A percentile compares a stretch with the other conserved stretches of the same genome.
phyloP scores from a whole-genome alignment of 2,113 vertebrate species.

The Caranx ignobilis region DNA sequence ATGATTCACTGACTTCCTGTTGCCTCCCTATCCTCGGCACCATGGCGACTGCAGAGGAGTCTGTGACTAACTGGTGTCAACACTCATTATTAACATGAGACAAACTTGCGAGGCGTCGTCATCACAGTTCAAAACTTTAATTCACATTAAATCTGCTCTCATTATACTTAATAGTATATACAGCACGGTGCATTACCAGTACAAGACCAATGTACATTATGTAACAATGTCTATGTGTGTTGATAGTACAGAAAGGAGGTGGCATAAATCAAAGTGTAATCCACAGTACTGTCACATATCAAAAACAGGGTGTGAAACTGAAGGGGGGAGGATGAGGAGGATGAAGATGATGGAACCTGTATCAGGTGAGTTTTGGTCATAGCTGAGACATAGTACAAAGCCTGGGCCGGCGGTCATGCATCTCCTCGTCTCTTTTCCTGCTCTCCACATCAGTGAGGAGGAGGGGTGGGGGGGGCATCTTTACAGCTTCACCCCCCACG shows the following conservation, averaged over 20 bases:
- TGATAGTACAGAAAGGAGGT: conserved; percentile 40
- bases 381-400: conserved; percentile 30
- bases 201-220: conserved; percentile 69
- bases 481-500: background rate
- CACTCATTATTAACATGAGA: background rate
- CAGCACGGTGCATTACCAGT: conserved; percentile 76
- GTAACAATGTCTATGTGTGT: conserved; percentile 37
- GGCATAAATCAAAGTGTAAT: conserved; percentile 17
- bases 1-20: no score
- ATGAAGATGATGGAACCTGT: background rate
- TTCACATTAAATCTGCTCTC: conserved; percentile 77
- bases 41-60: background rate
- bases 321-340: background rate
- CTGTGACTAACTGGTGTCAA: background rate
- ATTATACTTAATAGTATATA: conserved; percentile 72
- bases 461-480: background rate
- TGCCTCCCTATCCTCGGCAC: no score
- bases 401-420: conserved; percentile 44
- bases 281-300: conserved; percentile 30
- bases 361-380: conserved; percentile 11
- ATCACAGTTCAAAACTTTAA: conserved; percentile 77
- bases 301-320: conserved; percentile 32
- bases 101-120: background rate
- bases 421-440: conserved; percentile 4
- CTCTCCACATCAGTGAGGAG: background rate